These are phyloP conservation scores for Campoletis raptor DNA, from an alignment of 2,888 invertebrate species.

Conservation along the genomic window DNA sequence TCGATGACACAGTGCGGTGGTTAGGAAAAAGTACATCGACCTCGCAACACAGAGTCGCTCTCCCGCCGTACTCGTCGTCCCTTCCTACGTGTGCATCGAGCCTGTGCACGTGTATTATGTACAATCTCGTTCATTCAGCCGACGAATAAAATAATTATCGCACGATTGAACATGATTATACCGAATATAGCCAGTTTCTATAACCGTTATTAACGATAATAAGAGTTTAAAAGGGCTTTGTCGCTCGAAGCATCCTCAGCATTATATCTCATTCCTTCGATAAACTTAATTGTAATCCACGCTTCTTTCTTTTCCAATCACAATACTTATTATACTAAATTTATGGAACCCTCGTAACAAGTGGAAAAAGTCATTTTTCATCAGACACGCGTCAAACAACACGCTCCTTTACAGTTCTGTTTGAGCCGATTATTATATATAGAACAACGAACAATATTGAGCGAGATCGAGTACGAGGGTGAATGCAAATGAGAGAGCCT, in stretches of 20 bases:
- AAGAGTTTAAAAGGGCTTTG: background rate
- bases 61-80: background rate
- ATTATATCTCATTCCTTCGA: background rate
- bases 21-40: slow-evolving; percentile 64
- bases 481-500: slow-evolving; percentile 35
- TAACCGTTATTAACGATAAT: slow-evolving; percentile 15
- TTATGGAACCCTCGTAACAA: background rate
- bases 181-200: slow-evolving; percentile 63
- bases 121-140: slow-evolving; percentile 49
- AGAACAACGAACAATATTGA: slow-evolving; percentile 11
- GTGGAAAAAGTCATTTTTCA: background rate
- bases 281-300: background rate
- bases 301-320: background rate
- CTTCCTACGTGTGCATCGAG: slow-evolving; percentile 20
- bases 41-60: background rate
- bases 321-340: background rate
- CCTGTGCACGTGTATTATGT: slow-evolving; percentile 19
- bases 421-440: background rate
- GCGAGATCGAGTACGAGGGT: background rate
- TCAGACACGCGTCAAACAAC: background rate
- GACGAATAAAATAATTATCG: slow-evolving; percentile 65
- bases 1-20: slow-evolving; percentile 9
- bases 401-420: background rate
- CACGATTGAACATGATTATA: slow-evolving; percentile 64
- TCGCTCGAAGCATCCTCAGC: background rate